These are phyloP conservation scores for Lucilia sericata DNA, from an alignment of 1,140 invertebrate genomes.

Conservation along the genomic window DNA sequence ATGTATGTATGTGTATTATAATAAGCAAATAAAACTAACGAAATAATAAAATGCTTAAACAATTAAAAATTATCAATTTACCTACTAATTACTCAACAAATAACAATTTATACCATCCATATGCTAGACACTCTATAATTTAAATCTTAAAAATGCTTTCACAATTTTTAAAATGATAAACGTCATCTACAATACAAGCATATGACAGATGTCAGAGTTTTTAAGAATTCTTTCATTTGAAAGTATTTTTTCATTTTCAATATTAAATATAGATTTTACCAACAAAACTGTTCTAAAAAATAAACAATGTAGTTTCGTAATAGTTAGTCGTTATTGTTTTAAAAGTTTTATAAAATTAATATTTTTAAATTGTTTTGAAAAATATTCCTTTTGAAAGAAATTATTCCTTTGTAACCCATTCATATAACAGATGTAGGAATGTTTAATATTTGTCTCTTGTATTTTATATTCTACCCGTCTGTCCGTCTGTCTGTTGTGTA, in stretches of 20 bases:
- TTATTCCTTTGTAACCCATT: no score
- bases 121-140: neutral
- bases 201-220: neutral
- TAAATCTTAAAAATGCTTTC: constrained; percentile 33
- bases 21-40: neutral
- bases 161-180: constrained; percentile 8
- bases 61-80: constrained; percentile 44
- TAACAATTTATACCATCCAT: constrained; percentile 22
- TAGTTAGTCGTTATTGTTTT: no score
- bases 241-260: no score
- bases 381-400: no score
- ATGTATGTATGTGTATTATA: no score
- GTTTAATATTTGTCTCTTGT: neutral
- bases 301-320: no score
- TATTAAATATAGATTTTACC: no score
- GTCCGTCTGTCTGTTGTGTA: neutral
- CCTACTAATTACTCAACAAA: constrained; percentile 40
- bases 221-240: neutral
- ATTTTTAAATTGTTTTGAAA: no score
- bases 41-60: constrained; percentile 25
- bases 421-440: neutral
- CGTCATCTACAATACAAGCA: neutral
- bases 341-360: no score
- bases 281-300: no score
- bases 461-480: neutral